Evolutionary conservation across 2,797 vertebrate genomes (phyloP).

Genomic region (Trachurus trachurus): DNA sequence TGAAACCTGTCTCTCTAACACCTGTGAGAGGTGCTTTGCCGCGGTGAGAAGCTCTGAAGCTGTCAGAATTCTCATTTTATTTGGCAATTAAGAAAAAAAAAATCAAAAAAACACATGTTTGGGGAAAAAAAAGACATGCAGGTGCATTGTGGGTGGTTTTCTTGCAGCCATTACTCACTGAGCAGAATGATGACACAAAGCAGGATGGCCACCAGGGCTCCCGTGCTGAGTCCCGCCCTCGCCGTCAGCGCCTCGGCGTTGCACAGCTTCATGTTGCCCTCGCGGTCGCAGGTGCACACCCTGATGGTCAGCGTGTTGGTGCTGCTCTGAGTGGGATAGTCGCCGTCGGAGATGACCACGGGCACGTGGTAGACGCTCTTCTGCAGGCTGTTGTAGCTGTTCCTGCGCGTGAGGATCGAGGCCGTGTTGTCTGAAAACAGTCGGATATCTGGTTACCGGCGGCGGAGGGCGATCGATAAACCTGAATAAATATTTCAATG

Average conservation of each 20-base stretch:
- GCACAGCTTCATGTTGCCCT: constrained; percentile 95
- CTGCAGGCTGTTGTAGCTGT: constrained; percentile 92
- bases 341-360: constrained; percentile 94
- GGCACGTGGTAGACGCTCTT: constrained; percentile 92
- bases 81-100: not conserved
- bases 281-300: constrained; percentile 95
- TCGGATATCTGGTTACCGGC: constrained; percentile 1
- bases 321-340: constrained; percentile 92
- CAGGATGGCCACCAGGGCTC: constrained; percentile 95
- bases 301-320: constrained; percentile 93
- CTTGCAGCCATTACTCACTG: constrained; percentile 86
- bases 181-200: constrained; percentile 96
- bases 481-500: constrained; percentile 25
- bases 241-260: constrained; percentile 93
- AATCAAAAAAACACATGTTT: constrained; percentile 21
- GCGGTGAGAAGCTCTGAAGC: not conserved
- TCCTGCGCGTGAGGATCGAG: constrained; percentile 91
- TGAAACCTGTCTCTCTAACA: constrained; percentile 47
- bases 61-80: not conserved
- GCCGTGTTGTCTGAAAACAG: constrained; percentile 93
- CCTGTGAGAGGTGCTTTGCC: constrained; percentile 25
- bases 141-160: not conserved
- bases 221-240: constrained; percentile 94
- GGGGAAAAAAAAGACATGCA: not conserved
- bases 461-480: constrained; percentile 7